A percentile compares a stretch with the other conserved stretches of the same genome.
Conservation (phyloP, 2,888 invertebrate species). For the Idaea dimidiata region DNA sequence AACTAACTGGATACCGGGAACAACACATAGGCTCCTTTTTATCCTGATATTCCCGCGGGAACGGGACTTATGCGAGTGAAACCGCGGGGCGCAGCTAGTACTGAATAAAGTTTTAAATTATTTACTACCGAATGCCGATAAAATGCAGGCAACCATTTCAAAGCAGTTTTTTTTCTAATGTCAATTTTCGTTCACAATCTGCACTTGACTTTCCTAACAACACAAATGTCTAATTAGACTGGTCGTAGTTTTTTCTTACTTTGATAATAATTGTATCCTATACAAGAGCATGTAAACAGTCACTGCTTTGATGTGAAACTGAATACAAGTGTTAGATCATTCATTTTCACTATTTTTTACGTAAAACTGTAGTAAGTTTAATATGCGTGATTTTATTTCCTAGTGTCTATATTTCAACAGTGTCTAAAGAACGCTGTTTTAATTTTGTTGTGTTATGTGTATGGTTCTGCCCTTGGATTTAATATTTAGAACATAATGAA, state of each 20-base stretch:
- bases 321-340: slow-evolving; percentile 12
- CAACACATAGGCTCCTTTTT: too few species aligned
- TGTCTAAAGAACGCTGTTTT: too few species aligned
- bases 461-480: slow-evolving; percentile 2
- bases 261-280: slow-evolving; percentile 32
- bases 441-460: slow-evolving; percentile 1
- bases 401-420: background rate
- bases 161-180: too few species aligned
- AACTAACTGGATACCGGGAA: too few species aligned
- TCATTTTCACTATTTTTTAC: slow-evolving; percentile 6
- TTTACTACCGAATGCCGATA: too few species aligned
- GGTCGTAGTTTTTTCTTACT: slow-evolving; percentile 33
- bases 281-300: slow-evolving; percentile 24
- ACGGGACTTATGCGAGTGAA: too few species aligned
- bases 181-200: too few species aligned
- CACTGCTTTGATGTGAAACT: slow-evolving; percentile 11
- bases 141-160: too few species aligned
- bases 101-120: too few species aligned
- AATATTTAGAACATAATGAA: slow-evolving; percentile 27
- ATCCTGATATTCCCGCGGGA: too few species aligned
- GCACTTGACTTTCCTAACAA: background rate
- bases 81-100: too few species aligned
- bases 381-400: slow-evolving; percentile 6
- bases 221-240: slow-evolving; percentile 28
- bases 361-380: slow-evolving; percentile 6